Percentiles rank a stretch among this genome's conserved stretches.
These are phyloP conservation scores for human DNA, from an alignment of 2,113 vertebrate species.

Conservation along the genomic window DNA sequence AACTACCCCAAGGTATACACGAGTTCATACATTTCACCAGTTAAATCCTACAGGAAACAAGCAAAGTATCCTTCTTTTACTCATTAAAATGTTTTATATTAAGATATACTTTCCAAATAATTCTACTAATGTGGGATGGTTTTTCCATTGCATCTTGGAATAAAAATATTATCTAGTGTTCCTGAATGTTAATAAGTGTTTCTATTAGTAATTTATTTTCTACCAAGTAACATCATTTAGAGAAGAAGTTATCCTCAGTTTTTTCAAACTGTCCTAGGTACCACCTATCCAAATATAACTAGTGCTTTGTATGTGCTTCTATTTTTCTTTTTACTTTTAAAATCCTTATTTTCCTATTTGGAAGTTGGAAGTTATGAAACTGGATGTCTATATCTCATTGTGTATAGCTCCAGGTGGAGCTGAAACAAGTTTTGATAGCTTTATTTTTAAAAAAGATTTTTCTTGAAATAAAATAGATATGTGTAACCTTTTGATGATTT, in stretches of 20 bases:
- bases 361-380: background rate
- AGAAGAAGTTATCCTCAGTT: background rate
- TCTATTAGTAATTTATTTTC: conserved; percentile 21
- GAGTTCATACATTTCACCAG: background rate
- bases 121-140: background rate
- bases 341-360: background rate
- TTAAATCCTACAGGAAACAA: background rate
- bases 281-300: background rate
- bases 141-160: background rate
- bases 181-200: background rate
- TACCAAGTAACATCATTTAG: background rate
- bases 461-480: conserved; percentile 24
- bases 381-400: background rate
- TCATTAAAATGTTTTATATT: background rate
- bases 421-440: conserved; percentile 34
- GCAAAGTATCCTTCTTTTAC: background rate
- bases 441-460: background rate
- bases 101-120: background rate
- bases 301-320: background rate
- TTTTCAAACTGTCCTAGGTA: background rate
- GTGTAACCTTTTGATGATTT: background rate
- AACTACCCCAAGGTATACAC: background rate
- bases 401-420: background rate
- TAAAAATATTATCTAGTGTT: background rate
- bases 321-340: background rate